These are phyloP conservation scores for Hoplostethus mediterraneus DNA, from an alignment of 2,797 vertebrate genomes.

Conservation along the genomic window DNA sequence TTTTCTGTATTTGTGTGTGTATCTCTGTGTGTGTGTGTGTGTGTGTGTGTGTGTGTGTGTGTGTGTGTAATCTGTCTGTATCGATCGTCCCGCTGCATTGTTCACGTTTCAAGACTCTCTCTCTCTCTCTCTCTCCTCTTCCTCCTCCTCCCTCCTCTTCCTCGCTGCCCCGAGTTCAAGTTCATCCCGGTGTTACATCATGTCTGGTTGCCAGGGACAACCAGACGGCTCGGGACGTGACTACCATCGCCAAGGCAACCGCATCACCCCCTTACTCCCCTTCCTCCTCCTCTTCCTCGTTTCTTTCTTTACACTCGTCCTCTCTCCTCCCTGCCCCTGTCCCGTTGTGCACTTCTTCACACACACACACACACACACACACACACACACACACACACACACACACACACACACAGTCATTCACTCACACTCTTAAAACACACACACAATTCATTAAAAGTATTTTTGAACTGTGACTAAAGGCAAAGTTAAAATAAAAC, in stretches of 20 bases:
- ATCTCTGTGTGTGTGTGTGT: conserved; percentile 4
- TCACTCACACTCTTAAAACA: conserved; percentile 20
- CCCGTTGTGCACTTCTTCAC: conserved; percentile 74
- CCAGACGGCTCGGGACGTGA: conserved; percentile 98
- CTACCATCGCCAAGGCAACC: conserved; percentile 92
- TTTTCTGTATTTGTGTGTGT: background rate
- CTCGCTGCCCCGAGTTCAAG: conserved; percentile 93
- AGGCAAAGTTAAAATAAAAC: conserved; percentile 51
- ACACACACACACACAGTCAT: conserved; percentile 38
- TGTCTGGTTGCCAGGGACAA: conserved; percentile 97
- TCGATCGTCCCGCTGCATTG: conserved; percentile 94
- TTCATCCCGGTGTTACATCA: conserved; percentile 98
- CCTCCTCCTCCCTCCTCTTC: conserved; percentile 74
- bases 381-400: conserved; percentile 41
- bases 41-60: conserved; percentile 67
- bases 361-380: conserved; percentile 30
- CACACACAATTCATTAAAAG: conserved; percentile 64
- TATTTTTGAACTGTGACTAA: conserved; percentile 37
- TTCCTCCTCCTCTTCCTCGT: background rate
- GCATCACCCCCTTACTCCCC: conserved; percentile 19
- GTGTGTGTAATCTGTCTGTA: conserved; percentile 94
- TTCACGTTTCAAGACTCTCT: conserved; percentile 85
- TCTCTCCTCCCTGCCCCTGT: conserved; percentile 75
- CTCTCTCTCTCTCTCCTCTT: conserved; percentile 30
- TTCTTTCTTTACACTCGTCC: conserved; percentile 60